phyloP scores from a whole-genome alignment of 2,797 vertebrate genomes.

The Spondyliosoma cantharus region DNA sequence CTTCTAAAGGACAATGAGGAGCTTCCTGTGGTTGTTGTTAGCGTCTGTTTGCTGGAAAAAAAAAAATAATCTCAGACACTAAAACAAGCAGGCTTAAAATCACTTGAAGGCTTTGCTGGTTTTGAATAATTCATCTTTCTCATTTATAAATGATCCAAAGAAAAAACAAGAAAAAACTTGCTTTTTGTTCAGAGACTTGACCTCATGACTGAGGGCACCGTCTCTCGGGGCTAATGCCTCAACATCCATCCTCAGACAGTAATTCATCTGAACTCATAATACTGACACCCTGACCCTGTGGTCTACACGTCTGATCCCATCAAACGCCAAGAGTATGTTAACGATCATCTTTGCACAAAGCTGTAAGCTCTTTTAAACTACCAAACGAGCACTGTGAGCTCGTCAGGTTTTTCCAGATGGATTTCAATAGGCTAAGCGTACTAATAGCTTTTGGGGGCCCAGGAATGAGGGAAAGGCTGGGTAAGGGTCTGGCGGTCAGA shows the following conservation, averaged over 20 bases:
- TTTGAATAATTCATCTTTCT: slow-evolving; percentile 45
- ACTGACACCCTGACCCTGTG: slow-evolving; percentile 32
- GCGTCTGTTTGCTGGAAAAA: slow-evolving; percentile 8
- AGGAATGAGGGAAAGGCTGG: background rate
- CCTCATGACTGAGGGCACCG: background rate
- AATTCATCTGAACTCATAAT: slow-evolving; percentile 52
- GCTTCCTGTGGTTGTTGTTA: background rate
- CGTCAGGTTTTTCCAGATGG: slow-evolving; percentile 69
- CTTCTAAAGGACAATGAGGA: slow-evolving; percentile 1
- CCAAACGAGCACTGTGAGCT: slow-evolving; percentile 57
- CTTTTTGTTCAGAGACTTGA: background rate
- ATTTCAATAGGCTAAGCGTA: slow-evolving; percentile 53
- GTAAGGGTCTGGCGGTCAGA: slow-evolving; percentile 29
- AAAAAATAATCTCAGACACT: slow-evolving; percentile 24
- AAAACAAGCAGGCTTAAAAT: slow-evolving; percentile 30
- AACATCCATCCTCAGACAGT: slow-evolving; percentile 29
- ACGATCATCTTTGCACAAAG: slow-evolving; percentile 51
- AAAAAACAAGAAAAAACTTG: slow-evolving; percentile 2
- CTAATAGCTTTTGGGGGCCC: slow-evolving; percentile 40
- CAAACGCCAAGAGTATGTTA: slow-evolving; percentile 6
- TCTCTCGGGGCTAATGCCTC: slow-evolving; percentile 1
- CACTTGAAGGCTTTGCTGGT: background rate
- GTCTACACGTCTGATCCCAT: slow-evolving; percentile 41
- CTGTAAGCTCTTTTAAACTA: slow-evolving; percentile 37
- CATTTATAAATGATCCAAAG: slow-evolving; percentile 40